Conservation (phyloP, 2,113 vertebrate genomes). For the Pygoscelis antarcticus region DNA sequence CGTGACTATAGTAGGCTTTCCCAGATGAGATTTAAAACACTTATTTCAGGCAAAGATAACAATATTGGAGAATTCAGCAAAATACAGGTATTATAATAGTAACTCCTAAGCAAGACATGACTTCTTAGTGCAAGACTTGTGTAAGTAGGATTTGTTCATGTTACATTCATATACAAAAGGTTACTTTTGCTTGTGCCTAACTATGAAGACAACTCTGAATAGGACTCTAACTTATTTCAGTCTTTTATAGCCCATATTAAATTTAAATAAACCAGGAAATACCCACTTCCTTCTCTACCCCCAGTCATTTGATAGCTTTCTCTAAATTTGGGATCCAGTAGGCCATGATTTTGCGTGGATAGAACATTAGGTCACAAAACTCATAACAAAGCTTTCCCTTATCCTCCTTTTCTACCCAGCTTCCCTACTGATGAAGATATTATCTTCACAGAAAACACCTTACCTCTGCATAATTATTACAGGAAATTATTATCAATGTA, state of each 20-base stretch:
- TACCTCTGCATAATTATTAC: background rate
- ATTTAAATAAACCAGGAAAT: background rate
- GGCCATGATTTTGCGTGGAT: background rate
- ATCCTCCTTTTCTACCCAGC: background rate
- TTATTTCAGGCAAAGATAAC: background rate
- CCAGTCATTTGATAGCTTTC: background rate
- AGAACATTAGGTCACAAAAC: background rate
- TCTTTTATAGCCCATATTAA: background rate
- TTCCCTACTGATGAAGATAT: background rate
- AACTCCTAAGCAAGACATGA: background rate
- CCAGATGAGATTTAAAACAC: background rate
- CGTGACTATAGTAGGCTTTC: background rate
- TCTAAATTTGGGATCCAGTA: background rate
- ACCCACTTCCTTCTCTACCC: background rate
- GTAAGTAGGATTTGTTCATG: background rate
- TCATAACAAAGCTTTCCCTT: background rate
- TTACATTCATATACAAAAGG: background rate
- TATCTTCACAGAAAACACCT: background rate
- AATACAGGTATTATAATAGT: background rate
- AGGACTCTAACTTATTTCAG: background rate
- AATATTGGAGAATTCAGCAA: background rate
- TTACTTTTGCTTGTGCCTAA: background rate
- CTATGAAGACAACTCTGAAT: background rate
- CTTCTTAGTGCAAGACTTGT: background rate
- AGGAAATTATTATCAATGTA: background rate